phyloP scores from a whole-genome alignment of 2,888 invertebrate genomes.

The Diarsia dahlii region DNA sequence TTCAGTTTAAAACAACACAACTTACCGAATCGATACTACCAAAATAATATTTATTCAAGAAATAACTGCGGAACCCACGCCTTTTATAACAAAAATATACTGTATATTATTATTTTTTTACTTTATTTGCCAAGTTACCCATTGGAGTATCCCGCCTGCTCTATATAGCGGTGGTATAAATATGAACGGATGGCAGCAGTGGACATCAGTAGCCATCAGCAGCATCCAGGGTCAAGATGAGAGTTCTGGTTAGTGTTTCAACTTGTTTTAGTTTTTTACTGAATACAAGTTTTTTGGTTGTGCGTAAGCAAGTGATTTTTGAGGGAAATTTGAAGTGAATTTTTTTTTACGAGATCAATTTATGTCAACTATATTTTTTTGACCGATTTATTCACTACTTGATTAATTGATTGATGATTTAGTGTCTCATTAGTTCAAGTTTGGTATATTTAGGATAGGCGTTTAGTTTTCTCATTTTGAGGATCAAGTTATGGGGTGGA shows the following conservation, averaged over 20 bases:
- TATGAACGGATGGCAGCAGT: slow-evolving; percentile 72
- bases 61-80: slow-evolving; percentile 45
- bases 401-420: not conserved
- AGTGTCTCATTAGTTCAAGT: not conserved
- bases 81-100: not conserved
- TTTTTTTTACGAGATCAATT: too few relatives aligned
- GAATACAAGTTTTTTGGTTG: not conserved
- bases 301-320: not conserved
- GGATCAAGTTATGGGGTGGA: not conserved
- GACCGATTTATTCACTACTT: not conserved
- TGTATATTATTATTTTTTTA: slow-evolving; percentile 34
- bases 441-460: not conserved
- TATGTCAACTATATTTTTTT: too few relatives aligned
- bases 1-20: not conserved
- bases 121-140: slow-evolving; percentile 27
- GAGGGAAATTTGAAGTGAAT: not conserved
- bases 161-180: slow-evolving; percentile 81
- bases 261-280: not conserved
- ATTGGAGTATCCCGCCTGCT: slow-evolving; percentile 65
- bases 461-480: not conserved
- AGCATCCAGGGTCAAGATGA: slow-evolving; percentile 81
- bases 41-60: slow-evolving; percentile 9
- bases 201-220: slow-evolving; percentile 84
- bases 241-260: slow-evolving; percentile 85
- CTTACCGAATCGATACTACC: not conserved